Percentiles rank a stretch among this genome's conserved stretches.
phyloP scores from a whole-genome alignment of 2,888 invertebrate species.

The Mesoligia furuncula region DNA sequence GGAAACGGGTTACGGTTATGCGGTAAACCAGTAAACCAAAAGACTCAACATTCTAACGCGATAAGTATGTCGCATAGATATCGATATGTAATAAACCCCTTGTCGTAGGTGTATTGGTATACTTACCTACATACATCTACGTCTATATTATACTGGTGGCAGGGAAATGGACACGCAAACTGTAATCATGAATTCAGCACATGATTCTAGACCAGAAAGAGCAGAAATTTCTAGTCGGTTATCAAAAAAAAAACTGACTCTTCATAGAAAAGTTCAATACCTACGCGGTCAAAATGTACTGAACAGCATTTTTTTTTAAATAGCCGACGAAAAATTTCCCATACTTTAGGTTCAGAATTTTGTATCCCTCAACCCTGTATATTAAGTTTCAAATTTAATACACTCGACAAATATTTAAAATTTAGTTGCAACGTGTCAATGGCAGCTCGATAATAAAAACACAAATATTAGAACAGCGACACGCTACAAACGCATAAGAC shows the following conservation, averaged over 20 bases:
- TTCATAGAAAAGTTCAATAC: background rate
- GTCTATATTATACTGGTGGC: background rate
- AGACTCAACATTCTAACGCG: slow-evolving; percentile 39
- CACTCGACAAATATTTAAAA: slow-evolving; percentile 20
- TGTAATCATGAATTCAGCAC: background rate
- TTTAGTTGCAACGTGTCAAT: slow-evolving; percentile 16
- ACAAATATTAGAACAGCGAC: slow-evolving; percentile 31
- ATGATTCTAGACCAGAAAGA: background rate
- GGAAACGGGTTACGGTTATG: slow-evolving; percentile 48
- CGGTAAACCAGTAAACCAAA: slow-evolving; percentile 58
- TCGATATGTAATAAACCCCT: slow-evolving; percentile 2
- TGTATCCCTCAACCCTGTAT: background rate
- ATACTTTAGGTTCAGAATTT: background rate
- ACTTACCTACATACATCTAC: background rate
- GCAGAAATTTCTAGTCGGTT: background rate
- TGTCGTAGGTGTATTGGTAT: background rate
- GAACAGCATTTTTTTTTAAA: background rate
- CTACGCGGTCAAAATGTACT: background rate
- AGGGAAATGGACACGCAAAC: background rate
- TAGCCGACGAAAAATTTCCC: background rate
- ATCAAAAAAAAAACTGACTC: background rate
- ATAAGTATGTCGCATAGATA: slow-evolving; percentile 12
- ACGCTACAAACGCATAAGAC: slow-evolving; percentile 46
- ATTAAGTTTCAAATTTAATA: background rate
- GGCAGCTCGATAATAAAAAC: slow-evolving; percentile 25